phyloP scores from a whole-genome alignment of 2,888 invertebrate species.

The Volucella inanis region DNA sequence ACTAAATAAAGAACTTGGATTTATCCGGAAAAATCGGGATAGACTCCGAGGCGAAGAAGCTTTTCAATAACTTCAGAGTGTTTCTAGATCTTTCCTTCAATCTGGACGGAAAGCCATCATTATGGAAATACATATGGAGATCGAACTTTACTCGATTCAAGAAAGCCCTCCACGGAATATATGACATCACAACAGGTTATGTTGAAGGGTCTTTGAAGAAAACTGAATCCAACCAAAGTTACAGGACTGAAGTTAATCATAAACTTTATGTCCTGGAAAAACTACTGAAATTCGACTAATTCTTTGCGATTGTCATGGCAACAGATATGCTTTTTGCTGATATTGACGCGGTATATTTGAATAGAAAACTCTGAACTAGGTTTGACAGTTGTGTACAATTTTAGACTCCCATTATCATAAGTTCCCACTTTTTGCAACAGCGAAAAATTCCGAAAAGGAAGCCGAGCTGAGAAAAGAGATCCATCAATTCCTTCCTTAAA shows the following conservation, averaged over 20 bases:
- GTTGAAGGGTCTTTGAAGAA: constrained; percentile 80
- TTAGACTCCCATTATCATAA: constrained; percentile 79
- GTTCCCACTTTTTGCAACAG: constrained; percentile 83
- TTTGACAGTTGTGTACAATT: constrained; percentile 54
- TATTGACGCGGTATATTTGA: constrained; percentile 87
- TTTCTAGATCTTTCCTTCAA: constrained; percentile 68
- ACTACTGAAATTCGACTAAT: constrained; percentile 85
- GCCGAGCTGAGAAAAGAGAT: constrained; percentile 86
- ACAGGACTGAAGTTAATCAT: constrained; percentile 78
- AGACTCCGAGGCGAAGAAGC: constrained; percentile 72
- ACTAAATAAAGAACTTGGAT: constrained; percentile 80
- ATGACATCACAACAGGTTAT: constrained; percentile 77
- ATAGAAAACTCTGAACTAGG: background rate
- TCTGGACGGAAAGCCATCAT: constrained; percentile 77
- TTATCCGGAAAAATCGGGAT: constrained; percentile 77
- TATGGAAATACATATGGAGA: constrained; percentile 77
- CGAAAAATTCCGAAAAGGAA: constrained; percentile 87
- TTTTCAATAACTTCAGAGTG: constrained; percentile 73
- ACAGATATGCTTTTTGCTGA: constrained; percentile 89
- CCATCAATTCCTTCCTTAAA: constrained; percentile 81
- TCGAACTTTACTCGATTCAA: constrained; percentile 76
- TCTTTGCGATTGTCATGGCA: constrained; percentile 87
- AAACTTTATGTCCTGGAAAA: constrained; percentile 86
- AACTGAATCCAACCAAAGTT: constrained; percentile 75
- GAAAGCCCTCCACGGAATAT: constrained; percentile 77